Base-by-base conservation (phyloP, 2,888 invertebrate genomes). In the Adelognathus sp. region DNA sequence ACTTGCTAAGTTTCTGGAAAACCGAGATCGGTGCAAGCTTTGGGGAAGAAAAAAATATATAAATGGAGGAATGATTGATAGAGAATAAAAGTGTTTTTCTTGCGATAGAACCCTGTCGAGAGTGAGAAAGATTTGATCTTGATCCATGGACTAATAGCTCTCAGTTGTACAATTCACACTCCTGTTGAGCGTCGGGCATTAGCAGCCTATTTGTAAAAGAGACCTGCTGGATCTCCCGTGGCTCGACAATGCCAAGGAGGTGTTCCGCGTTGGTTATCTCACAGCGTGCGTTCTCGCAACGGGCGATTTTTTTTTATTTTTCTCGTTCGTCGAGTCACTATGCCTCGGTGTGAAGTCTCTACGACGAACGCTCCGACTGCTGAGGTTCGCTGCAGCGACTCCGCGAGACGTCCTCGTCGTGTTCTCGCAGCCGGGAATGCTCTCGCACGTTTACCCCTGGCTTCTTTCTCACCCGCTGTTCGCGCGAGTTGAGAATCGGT, bases 151-250 rank as follows among this genome's bases (percentile, higher is more conserved):
- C 31, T 69, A 64, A 52, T 70, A 64, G 58, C 41, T 63, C 36
- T 74, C 64, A 50, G 70, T 73, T 56, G 46, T 44, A 61, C 36
- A 31, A 69, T 74, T 84, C 82, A 81, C 80, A 80, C 83, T 84
- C 81, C 36, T 41, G 60, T 60, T 33, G 79, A 58, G 60, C 66
- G 61, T 58, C 18, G 74, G 58, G 63, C 75, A 81, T 81, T 82
- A 83, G 81, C 81, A 76, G 67, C 75, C 79, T 80, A 84, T 83
- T 84, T 82, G 83, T 84, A 69, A 82, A 76, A 66, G 70, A 75
- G 61, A 61, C 75, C 64, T 50, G 50, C 11, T 75, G 73, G 78
- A 74, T 81, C 83, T 81, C 84, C 84, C 69, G 79, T 50, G 81
- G 83, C 50, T 79, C 70, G 52, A 78, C 80, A 80, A 81, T 77